Percentiles rank a stretch among this genome's conserved stretches.
These are phyloP conservation scores for Eleginops maclovinus DNA, from an alignment of 2,113 vertebrate genomes.

Conservation along the genomic window DNA sequence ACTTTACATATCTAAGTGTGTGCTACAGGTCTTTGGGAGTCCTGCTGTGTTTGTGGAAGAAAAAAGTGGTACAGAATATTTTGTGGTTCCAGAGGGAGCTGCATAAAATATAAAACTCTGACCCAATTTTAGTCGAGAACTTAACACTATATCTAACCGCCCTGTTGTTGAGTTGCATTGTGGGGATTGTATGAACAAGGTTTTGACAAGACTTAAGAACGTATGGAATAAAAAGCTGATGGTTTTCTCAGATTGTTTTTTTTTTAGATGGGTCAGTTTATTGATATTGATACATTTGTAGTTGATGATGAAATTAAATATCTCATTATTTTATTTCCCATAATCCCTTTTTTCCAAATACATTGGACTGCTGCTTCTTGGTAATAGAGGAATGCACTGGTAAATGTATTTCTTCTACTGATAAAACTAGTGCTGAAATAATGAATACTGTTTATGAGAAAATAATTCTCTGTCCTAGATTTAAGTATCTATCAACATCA, in stretches of 20 bases:
- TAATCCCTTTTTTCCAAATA: too few species aligned
- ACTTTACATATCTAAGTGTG: not conserved
- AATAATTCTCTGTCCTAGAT: not conserved
- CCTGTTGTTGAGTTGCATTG: not conserved
- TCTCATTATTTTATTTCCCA: too few species aligned
- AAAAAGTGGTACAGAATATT: not conserved
- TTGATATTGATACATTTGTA: too few species aligned
- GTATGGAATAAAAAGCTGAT: not conserved
- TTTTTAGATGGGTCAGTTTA: too few species aligned
- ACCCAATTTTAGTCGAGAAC: not conserved
- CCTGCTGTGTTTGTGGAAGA: not conserved
- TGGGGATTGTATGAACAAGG: not conserved
- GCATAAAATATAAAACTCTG: not conserved
- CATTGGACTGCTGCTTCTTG: not conserved
- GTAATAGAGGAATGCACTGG: not conserved
- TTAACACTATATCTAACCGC: not conserved
- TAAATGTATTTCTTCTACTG: not conserved
- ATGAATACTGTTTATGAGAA: not conserved
- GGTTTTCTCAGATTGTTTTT: too few species aligned
- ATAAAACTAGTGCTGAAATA: not conserved
- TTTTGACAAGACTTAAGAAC: not conserved
- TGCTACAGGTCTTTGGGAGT: not conserved
- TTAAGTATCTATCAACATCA: not conserved
- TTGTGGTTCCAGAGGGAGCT: not conserved
- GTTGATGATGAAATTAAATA: too few species aligned